Percentiles rank a stretch among this genome's conserved stretches.
phyloP scores from a whole-genome alignment of 2,113 vertebrate genomes.

The human (Homo sapiens) region GRCh38 chr20:57179501-57180000 shows the following conservation, averaged over 20 bases:
- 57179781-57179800: neutral
- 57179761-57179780: neutral
- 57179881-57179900: neutral
- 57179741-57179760: neutral
- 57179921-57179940: neutral
- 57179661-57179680: neutral
- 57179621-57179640: neutral
- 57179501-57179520: neutral
- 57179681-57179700: neutral
- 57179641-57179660: neutral
- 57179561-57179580: rapidly evolving
- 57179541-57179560: neutral
- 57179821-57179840: neutral
- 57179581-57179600: rapidly evolving
- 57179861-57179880: neutral
- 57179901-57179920: neutral
- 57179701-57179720: neutral
- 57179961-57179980: neutral
- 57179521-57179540: neutral
- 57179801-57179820: neutral
- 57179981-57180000: neutral
- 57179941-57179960: rapidly evolving
- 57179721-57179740: neutral
- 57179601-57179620: neutral
- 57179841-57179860: neutral